Percentiles rank a stretch among this genome's conserved stretches.
These are phyloP conservation scores for Holcopasites calliopsidis DNA, from an alignment of 1,140 invertebrate genomes.

Conservation along the genomic window DNA sequence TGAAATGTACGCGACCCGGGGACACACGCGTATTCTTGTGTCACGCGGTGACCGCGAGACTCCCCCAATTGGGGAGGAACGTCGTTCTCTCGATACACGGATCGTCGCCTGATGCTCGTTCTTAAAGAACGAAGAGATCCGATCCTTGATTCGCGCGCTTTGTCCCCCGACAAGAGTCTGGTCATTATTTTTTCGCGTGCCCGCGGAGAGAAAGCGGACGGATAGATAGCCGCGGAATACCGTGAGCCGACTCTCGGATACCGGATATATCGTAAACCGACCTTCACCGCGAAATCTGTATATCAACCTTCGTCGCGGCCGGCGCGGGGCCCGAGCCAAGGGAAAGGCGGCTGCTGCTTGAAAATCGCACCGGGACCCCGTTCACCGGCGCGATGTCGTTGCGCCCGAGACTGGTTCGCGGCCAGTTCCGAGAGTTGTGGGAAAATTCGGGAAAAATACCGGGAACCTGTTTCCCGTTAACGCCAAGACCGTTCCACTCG, in stretches of 20 bases:
- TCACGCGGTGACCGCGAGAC: too few relatives aligned
- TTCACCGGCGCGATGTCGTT: slow-evolving; percentile 27
- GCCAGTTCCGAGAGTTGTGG: too few relatives aligned
- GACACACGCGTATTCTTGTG: neutral
- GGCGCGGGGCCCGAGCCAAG: neutral
- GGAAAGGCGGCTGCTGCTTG: neutral
- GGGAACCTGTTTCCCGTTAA: slow-evolving; percentile 38
- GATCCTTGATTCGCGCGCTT: too few relatives aligned
- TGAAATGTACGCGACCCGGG: neutral
- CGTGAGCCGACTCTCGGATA: slow-evolving; percentile 19
- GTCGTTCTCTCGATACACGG: too few relatives aligned
- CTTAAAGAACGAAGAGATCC: too few relatives aligned
- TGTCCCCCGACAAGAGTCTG: too few relatives aligned
- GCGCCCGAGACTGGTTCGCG: neutral
- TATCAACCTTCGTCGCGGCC: slow-evolving; percentile 31
- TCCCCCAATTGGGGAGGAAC: too few relatives aligned
- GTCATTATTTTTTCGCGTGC: slow-evolving; percentile 27
- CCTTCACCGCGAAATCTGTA: slow-evolving; percentile 53
- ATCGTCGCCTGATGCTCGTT: too few relatives aligned
- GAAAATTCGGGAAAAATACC: slow-evolving; percentile 34
- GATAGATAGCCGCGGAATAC: slow-evolving; percentile 28
- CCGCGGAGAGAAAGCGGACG: slow-evolving; percentile 32
- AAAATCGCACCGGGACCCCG: slow-evolving; percentile 13
- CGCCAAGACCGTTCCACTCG: slow-evolving; percentile 11
- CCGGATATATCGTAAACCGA: slow-evolving; percentile 51